Base-by-base conservation (phyloP, 2,888 invertebrate genomes). In the Acleris cristana region DNA sequence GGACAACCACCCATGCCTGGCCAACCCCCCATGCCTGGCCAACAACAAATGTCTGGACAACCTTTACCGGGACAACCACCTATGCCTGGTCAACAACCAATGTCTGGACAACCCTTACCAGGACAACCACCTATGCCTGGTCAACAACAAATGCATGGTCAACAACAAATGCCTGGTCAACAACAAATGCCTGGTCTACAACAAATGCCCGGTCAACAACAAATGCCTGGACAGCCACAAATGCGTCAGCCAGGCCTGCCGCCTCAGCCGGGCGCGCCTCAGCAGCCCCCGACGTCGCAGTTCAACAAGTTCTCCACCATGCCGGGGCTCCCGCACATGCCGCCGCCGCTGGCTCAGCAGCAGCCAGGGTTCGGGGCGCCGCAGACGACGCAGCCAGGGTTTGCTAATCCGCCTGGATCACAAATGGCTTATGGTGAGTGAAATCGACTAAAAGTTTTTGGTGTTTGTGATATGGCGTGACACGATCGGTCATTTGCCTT, bases 281-380 rank as follows among this genome's bases (percentile, higher is more conserved):
- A 74, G 18, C 75, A 73, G 14, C 70, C 71, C 14, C 70, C 61
- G 18, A 59, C 62, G n/a, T 56, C 71, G 1, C 70, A 72, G 48
- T 70, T 65, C 40, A 72, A 71, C 58, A 83, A 85, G 65, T 78
- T 73, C 45, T 81, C 84, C 40, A 80, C 84, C 3, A 84, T 89
- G 76, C 74, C 82, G 2, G 87, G 90, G 0, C 74, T 86, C 4
- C 86, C 85, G 1, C 91, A 92, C 68, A 93, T 93, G 92, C 93
- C 92, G 0, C 94, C 94, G 2, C 92, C 93, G 0, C 60, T 86
- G 44, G 69, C 77, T 0, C 87, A 87, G 70, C 88, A 86, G 70
- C 77, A 81, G 53, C 87, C 85, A 73, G 88, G 78, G 70, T 80
- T 84, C 7, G 84, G 77, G 3, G 72, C 73, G 65, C 80, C 79